A percentile compares a stretch with the other conserved stretches of the same genome.
phyloP scores from a whole-genome alignment of 2,888 invertebrate genomes.

The Nomada fucata region DNA sequence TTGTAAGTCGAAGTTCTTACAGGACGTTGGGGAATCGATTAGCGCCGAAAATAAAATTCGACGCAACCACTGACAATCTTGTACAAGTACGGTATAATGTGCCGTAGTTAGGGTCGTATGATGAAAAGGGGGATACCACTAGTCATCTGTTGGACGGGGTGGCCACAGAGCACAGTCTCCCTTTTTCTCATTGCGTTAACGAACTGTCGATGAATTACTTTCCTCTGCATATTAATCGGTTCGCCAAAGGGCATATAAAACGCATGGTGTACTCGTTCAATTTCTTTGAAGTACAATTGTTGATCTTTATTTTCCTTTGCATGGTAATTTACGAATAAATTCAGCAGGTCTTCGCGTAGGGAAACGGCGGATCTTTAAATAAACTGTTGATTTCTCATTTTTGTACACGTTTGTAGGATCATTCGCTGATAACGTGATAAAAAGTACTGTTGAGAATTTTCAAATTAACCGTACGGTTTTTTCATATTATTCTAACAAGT shows the following conservation, averaged over 20 bases:
- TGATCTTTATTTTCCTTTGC: not conserved
- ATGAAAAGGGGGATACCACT: conserved; percentile 31
- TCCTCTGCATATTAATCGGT: conserved; percentile 60
- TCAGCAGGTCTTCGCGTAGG: not conserved
- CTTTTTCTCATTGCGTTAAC: conserved; percentile 32
- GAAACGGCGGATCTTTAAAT: too few relatives aligned
- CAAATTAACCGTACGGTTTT: too few relatives aligned
- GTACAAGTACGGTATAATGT: conserved; percentile 35
- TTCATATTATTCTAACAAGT: too few relatives aligned
- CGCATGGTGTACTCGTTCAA: conserved; percentile 11
- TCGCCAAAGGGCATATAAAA: conserved; percentile 43
- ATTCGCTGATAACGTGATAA: too few relatives aligned
- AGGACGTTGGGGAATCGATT: conserved; percentile 3
- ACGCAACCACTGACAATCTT: conserved; percentile 10
- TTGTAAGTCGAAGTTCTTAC: not conserved
- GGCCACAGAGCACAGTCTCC: not conserved
- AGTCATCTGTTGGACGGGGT: conserved; percentile 10
- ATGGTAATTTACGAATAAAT: not conserved
- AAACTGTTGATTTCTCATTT: too few relatives aligned
- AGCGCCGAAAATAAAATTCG: conserved; percentile 31
- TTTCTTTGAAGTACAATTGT: not conserved
- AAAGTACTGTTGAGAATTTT: too few relatives aligned
- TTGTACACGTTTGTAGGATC: too few relatives aligned
- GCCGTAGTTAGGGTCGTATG: conserved; percentile 21
- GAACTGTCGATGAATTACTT: conserved; percentile 69